Base-by-base conservation (phyloP, 2,113 vertebrate species). In the Scalopus aquaticus region DNA sequence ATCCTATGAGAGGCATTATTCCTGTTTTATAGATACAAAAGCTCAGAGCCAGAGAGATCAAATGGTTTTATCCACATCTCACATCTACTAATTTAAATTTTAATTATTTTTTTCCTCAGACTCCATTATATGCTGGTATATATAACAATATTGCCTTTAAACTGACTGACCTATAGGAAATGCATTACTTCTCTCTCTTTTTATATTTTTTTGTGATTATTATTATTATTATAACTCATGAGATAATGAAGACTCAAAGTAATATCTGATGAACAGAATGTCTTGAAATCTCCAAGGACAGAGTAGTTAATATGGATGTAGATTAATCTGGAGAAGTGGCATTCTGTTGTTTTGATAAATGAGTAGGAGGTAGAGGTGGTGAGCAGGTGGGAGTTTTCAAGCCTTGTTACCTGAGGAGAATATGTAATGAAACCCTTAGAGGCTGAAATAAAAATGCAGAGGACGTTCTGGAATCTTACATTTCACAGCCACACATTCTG, bases 251-350 rank as follows among this genome's bases (percentile, higher is more conserved):
- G 64, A 0, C 16, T 65, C 51, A 32, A 49, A 73, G 32, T 51
- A 76, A 32, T 54, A 13, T n/a, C 35, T 90, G 46, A 90, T 56
- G 30, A 70, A 44, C 60, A 56, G 54, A 56, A 56, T 20, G 54
- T 69, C 90, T 58, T 85, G 78, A 35, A 39, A 83, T 92, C 92
- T 74, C 73, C 51, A 92, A 44, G 54, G 82, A 94, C 65, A 46
- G 5, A 49, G 17, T 70, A 24, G 5, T 91, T 86, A 74, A 35
- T 74, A 13, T 70, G 51, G 54, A 58, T 44, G 8, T 60, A 76
- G 64, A 80, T 51, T 62, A 78, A 46, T 72, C 42, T 67, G 39
- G 54, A 64, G n/a, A 92, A 81, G 30, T 39, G 46, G 6, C 67
- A 39, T 87, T 79, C 79, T 76, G 13, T 69, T 82, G 54, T 90